Evolutionary conservation across 2,113 vertebrate species (phyloP).

Genomic region (Neomonachus schauinslandi): DNA sequence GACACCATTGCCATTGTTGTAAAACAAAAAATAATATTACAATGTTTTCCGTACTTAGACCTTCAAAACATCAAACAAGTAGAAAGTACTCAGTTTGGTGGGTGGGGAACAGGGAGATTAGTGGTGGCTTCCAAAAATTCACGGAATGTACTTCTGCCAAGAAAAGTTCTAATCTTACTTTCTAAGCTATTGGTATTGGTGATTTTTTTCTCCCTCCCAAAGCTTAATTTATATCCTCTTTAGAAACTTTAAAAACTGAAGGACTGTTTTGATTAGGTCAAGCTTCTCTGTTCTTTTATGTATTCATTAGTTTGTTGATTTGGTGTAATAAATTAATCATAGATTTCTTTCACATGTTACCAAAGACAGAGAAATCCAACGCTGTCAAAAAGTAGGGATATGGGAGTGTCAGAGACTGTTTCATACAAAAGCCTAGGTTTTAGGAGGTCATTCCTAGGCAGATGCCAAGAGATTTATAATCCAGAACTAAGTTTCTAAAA

Average conservation of each 20-base stretch:
- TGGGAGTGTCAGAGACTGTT: neutral
- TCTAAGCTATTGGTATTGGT: neutral
- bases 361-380: conserved; percentile 47
- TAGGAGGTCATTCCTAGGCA: conserved; percentile 27
- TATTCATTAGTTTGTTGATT: conserved; percentile 52
- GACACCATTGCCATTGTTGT: neutral
- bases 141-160: neutral
- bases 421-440: conserved; percentile 23
- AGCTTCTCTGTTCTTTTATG: neutral
- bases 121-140: neutral
- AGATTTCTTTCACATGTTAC: conserved; percentile 39
- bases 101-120: neutral
- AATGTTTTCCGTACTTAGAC: conserved; percentile 2
- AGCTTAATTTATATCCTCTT: conserved; percentile 31
- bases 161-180: conserved; percentile 40
- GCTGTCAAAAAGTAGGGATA: neutral
- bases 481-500: conserved; percentile 46
- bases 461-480: neutral
- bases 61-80: conserved; percentile 26
- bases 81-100: neutral
- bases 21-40: neutral
- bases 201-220: neutral
- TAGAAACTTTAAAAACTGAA: conserved; percentile 40
- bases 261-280: conserved; percentile 29
- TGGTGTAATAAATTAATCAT: conserved; percentile 40